Percentiles rank a stretch among this genome's conserved stretches.
Conservation (phyloP, 2,113 vertebrate genomes). For the Triplophysa tibetana region DNA sequence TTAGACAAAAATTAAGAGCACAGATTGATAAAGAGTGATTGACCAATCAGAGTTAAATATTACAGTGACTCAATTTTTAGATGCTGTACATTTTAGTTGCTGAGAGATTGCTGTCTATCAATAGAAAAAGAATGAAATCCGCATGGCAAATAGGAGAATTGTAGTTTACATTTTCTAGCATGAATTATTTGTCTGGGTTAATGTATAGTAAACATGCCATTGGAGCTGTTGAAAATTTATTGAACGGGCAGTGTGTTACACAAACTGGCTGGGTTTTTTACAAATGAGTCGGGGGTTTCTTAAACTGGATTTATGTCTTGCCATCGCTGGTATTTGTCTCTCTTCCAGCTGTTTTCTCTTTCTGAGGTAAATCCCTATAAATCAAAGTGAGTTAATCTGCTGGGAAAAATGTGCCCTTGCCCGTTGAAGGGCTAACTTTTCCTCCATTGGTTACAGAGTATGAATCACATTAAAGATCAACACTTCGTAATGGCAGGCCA, state of each 20-base stretch:
- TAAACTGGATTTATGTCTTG: constrained; percentile 65
- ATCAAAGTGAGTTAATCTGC: constrained; percentile 76
- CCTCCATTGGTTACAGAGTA: constrained; percentile 76
- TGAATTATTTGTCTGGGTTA: too few relatives aligned
- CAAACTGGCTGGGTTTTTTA: constrained; percentile 45
- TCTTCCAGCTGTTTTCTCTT: constrained; percentile 74
- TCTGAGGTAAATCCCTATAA: constrained; percentile 74
- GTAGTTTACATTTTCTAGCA: too few relatives aligned
- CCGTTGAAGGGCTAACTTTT: constrained; percentile 60
- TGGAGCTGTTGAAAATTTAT: not conserved
- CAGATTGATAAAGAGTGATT: too few relatives aligned
- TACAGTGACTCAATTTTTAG: too few relatives aligned
- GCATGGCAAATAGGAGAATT: not conserved
- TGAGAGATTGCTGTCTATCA: not conserved
- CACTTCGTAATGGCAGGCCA: constrained; percentile 56
- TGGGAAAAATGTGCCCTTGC: constrained; percentile 67
- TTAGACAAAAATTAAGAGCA: too few relatives aligned
- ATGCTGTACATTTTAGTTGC: too few relatives aligned
- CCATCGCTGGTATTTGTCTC: constrained; percentile 65
- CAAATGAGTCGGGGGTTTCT: constrained; percentile 59
- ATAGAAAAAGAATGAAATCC: not conserved
- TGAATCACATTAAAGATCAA: constrained; percentile 73
- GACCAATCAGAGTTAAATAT: too few relatives aligned
- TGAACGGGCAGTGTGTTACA: constrained; percentile 2
- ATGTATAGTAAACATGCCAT: not conserved